Evolutionary conservation across 1,140 invertebrate genomes (phyloP).

Genomic region (Camponotus floridanus): DNA sequence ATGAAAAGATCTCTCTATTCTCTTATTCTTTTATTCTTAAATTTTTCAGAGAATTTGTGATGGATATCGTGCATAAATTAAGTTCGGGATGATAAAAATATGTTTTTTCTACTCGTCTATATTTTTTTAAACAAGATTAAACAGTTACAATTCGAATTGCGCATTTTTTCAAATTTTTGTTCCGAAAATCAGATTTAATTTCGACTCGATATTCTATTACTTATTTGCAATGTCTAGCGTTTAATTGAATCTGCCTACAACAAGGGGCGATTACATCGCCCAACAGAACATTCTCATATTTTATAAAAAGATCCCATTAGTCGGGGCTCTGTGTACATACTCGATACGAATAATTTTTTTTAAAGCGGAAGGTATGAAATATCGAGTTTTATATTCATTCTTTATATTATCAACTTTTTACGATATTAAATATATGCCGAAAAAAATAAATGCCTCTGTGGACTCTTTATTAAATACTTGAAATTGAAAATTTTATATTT

Average conservation of each 20-base stretch:
- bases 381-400: neutral
- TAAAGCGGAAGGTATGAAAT: slow-evolving; percentile 7
- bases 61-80: neutral
- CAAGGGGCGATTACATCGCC: slow-evolving; percentile 45
- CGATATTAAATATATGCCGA: neutral
- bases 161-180: slow-evolving; percentile 1
- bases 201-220: slow-evolving; percentile 13
- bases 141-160: neutral
- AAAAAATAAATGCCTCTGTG: neutral
- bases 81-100: neutral
- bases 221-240: slow-evolving; percentile 25
- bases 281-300: slow-evolving; percentile 35
- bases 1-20: neutral
- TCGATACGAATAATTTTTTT: neutral
- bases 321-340: neutral
- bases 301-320: slow-evolving; percentile 38
- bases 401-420: neutral
- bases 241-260: slow-evolving; percentile 58
- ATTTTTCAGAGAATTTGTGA: neutral
- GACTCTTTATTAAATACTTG: neutral
- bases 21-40: neutral
- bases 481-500: neutral
- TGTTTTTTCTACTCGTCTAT: neutral
- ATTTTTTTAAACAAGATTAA: neutral
- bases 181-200: slow-evolving; percentile 21